Conservation (phyloP, 2,113 vertebrate species). For the Xyliphius kryptos region DNA sequence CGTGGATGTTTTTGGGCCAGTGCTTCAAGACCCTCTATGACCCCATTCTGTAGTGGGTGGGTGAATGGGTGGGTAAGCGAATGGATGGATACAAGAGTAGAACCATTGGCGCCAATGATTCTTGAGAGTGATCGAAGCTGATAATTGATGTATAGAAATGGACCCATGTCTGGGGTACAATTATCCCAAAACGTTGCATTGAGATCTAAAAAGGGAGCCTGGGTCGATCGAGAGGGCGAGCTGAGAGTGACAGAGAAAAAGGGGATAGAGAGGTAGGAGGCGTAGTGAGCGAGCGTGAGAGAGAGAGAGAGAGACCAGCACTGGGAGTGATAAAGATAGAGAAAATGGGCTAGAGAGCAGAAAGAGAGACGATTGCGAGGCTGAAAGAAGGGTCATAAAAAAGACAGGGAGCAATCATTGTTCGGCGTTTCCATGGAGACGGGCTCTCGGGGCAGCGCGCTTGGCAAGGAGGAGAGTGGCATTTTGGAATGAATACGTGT, state of each 20-base stretch:
- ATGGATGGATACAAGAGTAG: too few species aligned
- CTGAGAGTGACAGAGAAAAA: too few species aligned
- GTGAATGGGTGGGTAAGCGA: too few species aligned
- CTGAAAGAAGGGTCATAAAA: slow-evolving; percentile 52
- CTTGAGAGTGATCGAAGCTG: too few species aligned
- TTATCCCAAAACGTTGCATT: neutral
- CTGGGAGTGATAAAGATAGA: neutral
- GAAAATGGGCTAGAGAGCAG: neutral
- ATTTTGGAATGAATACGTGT: slow-evolving; percentile 50
- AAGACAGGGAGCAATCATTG: slow-evolving; percentile 47
- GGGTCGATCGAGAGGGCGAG: neutral
- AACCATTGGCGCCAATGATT: too few species aligned
- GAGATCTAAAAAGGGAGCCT: neutral
- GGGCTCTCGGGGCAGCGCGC: slow-evolving; percentile 38
- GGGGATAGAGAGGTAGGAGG: neutral
- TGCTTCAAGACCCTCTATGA: too few species aligned
- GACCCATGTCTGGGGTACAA: neutral
- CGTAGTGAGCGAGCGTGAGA: neutral
- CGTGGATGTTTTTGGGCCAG: too few species aligned
- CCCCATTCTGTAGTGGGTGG: too few species aligned
- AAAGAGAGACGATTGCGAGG: slow-evolving; percentile 39
- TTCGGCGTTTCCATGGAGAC: slow-evolving; percentile 63
- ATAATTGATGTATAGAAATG: neutral
- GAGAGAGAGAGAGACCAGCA: neutral
- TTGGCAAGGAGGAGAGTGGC: slow-evolving; percentile 47